A percentile compares a stretch with the other conserved stretches of the same genome.
Evolutionary conservation across 2,888 invertebrate species (phyloP).

Genomic region (Eueremaeus valkanovi): DNA sequence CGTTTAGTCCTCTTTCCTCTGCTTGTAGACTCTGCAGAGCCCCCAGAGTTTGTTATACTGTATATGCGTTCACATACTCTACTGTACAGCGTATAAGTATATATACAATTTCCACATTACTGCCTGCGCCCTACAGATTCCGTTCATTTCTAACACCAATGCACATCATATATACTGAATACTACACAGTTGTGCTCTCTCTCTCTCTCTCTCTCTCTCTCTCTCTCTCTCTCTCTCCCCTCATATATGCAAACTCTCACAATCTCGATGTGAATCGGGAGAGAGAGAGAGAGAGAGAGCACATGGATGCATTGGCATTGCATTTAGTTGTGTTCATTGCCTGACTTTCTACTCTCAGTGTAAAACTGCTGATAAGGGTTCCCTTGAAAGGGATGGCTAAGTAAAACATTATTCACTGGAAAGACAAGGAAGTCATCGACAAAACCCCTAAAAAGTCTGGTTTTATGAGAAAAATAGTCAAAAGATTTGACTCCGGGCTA

Average conservation of each 20-base stretch:
- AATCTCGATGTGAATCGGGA: no score
- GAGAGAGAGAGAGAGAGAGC: no score
- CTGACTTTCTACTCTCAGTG: background rate
- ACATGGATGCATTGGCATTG: no score
- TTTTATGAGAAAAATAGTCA: background rate
- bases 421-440: background rate
- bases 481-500: background rate
- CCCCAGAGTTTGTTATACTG: no score
- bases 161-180: background rate
- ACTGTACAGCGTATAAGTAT: no score
- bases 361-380: background rate
- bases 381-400: background rate
- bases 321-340: background rate
- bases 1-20: no score
- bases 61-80: no score
- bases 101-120: background rate
- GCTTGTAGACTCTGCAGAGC: no score
- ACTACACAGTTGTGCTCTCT: background rate
- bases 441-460: background rate
- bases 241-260: background rate
- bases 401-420: constrained; percentile 5
- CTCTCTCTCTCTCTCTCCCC: no score
- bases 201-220: background rate
- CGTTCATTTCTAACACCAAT: background rate
- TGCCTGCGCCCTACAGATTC: background rate